These are phyloP conservation scores for Melipona beecheii DNA, from an alignment of 2,888 invertebrate species.

Conservation along the genomic window DNA sequence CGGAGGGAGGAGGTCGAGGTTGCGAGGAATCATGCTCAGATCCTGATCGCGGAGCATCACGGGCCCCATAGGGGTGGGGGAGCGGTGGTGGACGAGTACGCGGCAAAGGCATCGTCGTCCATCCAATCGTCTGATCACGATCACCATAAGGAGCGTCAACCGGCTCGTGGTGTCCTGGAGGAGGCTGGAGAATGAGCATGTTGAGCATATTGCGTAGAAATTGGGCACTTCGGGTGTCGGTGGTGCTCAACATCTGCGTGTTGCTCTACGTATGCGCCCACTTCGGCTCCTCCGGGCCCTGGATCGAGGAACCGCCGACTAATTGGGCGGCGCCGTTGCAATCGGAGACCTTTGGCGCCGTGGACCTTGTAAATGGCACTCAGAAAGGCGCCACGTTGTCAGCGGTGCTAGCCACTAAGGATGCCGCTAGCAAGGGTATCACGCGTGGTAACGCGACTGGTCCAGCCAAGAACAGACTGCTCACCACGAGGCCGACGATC, in stretches of 20 bases:
- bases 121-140: background rate
- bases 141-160: conserved; percentile 10
- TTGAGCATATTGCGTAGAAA: conserved; percentile 86
- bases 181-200: conserved; percentile 72
- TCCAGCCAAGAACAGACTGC: conserved; percentile 40
- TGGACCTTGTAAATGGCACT: conserved; percentile 70
- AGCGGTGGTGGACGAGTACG: conserved; percentile 4
- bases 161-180: conserved; percentile 54
- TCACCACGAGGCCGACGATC: conserved; percentile 54
- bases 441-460: conserved; percentile 25
- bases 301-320: conserved; percentile 83
- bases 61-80: conserved; percentile 54
- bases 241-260: conserved; percentile 90
- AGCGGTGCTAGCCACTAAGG: conserved; percentile 49
- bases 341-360: conserved; percentile 82
- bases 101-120: background rate
- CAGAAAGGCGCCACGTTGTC: conserved; percentile 57
- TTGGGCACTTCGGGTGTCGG: conserved; percentile 90
- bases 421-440: conserved; percentile 23
- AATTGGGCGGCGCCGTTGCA: conserved; percentile 82
- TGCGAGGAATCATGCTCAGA: conserved; percentile 35
- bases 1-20: conserved; percentile 32
- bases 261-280: conserved; percentile 90
- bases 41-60: conserved; percentile 59
- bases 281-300: conserved; percentile 83